A percentile compares a stretch with the other conserved stretches of the same genome.
phyloP scores from a whole-genome alignment of 2,888 invertebrate species.

The Campoplex nolae region DNA sequence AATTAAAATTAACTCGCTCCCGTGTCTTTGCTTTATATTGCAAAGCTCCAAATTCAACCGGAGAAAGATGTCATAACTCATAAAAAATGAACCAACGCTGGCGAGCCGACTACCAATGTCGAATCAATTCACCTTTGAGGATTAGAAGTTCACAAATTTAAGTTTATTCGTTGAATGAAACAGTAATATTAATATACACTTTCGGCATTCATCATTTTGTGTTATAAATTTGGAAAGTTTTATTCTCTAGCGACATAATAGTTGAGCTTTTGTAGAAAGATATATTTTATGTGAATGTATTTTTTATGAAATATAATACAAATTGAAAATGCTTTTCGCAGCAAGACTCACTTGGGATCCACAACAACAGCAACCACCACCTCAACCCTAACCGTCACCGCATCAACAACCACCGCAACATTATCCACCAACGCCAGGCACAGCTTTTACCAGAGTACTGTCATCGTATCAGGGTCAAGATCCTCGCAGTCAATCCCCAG shows the following conservation, averaged over 20 bases:
- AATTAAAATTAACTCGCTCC: too few species aligned
- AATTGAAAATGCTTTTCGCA: conserved; percentile 41
- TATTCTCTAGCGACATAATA: too few species aligned
- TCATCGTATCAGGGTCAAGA: conserved; percentile 75
- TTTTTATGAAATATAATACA: not conserved
- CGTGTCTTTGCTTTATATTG: too few species aligned
- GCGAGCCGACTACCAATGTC: conserved; percentile 73
- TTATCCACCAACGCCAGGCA: conserved; percentile 31
- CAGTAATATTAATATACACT: too few species aligned
- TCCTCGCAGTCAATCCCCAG: conserved; percentile 74
- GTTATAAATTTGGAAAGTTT: too few species aligned
- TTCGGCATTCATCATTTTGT: too few species aligned
- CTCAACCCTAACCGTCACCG: conserved; percentile 56
- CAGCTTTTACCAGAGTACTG: conserved; percentile 70
- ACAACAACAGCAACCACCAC: conserved; percentile 68
- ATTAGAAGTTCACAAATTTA: not conserved
- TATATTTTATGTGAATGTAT: too few species aligned
- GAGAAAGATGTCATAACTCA: too few species aligned
- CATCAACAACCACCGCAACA: conserved; percentile 71
- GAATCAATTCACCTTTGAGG: conserved; percentile 76
- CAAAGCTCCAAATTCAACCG: too few species aligned
- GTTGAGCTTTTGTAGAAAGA: too few species aligned
- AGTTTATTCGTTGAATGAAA: too few species aligned
- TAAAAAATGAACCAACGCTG: not conserved
- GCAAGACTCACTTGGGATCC: conserved; percentile 80